phyloP scores from a whole-genome alignment of 2,888 invertebrate genomes.

The Tricholauxania praeusta region DNA sequence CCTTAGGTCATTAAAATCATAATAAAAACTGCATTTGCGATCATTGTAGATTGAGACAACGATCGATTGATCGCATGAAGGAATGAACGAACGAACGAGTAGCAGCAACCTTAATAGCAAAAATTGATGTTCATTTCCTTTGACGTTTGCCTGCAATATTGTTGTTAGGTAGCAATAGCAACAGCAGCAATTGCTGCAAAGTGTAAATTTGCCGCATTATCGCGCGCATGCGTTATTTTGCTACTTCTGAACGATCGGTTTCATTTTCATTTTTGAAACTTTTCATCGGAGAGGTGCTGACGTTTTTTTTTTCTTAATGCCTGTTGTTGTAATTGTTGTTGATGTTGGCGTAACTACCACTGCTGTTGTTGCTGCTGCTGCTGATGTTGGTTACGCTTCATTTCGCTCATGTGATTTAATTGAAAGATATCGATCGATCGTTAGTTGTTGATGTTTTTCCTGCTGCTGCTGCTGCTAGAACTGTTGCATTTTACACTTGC shows the following conservation, averaged over 20 bases:
- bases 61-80: neutral
- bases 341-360: neutral
- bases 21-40: slow-evolving; percentile 30
- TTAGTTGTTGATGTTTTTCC: slow-evolving; percentile 1
- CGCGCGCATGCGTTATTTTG: neutral
- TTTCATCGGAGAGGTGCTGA: slow-evolving; percentile 33
- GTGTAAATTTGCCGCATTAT: slow-evolving; percentile 34
- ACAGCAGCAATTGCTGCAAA: slow-evolving; percentile 20
- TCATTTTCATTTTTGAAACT: slow-evolving; percentile 54
- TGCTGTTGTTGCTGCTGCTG: slow-evolving; percentile 25
- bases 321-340: slow-evolving; percentile 26
- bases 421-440: slow-evolving; percentile 33
- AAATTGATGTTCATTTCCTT: slow-evolving; percentile 16
- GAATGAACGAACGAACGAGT: neutral
- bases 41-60: neutral
- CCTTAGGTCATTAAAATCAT: slow-evolving; percentile 29
- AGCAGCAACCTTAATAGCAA: neutral
- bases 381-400: slow-evolving; percentile 26
- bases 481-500: slow-evolving; percentile 22
- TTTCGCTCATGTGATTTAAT: slow-evolving; percentile 36
- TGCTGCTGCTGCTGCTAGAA: slow-evolving; percentile 24
- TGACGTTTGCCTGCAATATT: slow-evolving; percentile 3
- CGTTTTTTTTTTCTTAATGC: slow-evolving; percentile 21
- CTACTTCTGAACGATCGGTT: slow-evolving; percentile 42
- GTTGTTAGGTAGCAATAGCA: slow-evolving; percentile 18